phyloP scores from a whole-genome alignment of 1,140 invertebrate genomes.

The Neelides sp. region DNA sequence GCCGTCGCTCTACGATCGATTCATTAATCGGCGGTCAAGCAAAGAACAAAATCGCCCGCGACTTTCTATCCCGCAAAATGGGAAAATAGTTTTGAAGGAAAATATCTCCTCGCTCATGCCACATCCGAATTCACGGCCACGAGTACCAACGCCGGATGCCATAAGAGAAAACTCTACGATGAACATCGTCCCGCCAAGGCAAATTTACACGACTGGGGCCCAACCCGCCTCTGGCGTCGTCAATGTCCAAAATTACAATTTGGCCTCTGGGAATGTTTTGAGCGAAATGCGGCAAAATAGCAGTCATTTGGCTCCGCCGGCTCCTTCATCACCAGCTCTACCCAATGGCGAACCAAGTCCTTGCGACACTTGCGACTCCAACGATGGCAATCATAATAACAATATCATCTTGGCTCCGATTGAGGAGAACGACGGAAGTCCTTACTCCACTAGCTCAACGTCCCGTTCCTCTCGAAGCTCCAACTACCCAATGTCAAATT shows the following conservation, averaged over 20 bases:
- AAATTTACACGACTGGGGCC: slow-evolving; percentile 3
- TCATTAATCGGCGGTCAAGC: slow-evolving; percentile 62
- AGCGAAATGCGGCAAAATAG: neutral
- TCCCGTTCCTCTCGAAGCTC: slow-evolving; percentile 9
- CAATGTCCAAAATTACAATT: neutral
- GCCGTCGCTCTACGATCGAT: slow-evolving; percentile 63
- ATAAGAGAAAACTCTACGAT: slow-evolving; percentile 67
- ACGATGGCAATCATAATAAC: too few species aligned
- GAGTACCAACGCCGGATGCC: slow-evolving; percentile 73
- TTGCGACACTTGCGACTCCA: too few species aligned
- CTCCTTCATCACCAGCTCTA: slow-evolving; percentile 37
- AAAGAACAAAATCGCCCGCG: slow-evolving; percentile 19
- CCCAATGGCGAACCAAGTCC: too few species aligned
- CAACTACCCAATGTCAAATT: slow-evolving; percentile 23
- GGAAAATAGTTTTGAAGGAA: slow-evolving; percentile 8
- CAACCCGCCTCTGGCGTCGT: slow-evolving; percentile 17
- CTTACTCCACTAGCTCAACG: slow-evolving; percentile 28
- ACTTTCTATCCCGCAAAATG: slow-evolving; percentile 1
- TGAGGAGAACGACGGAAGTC: slow-evolving; percentile 25
- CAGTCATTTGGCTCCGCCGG: neutral
- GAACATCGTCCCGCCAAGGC: too few species aligned
- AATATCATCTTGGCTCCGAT: neutral
- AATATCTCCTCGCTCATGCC: slow-evolving; percentile 13
- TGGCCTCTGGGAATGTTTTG: too few species aligned
- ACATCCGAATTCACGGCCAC: slow-evolving; percentile 38